Evolutionary conservation across 2,797 vertebrate species (phyloP), one percentile per base, ranked within the genome.

Genomic region (Spinus pinus): DNA sequence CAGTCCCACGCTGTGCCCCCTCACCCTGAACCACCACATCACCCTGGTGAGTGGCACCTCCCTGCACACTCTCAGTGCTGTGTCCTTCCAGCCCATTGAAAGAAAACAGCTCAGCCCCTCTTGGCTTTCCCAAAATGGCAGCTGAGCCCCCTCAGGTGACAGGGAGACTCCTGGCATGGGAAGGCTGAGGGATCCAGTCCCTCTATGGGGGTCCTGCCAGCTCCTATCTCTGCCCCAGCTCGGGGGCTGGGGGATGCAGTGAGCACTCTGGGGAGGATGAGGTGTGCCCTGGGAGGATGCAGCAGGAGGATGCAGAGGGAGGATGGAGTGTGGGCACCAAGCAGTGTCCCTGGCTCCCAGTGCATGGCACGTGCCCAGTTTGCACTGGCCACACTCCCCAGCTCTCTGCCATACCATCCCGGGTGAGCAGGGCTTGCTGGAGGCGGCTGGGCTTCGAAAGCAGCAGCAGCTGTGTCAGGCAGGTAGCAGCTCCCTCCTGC

Each of bases 401-500:
- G 4, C 89, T 47, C 44, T 44, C 30, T 46, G 66, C 54, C 56
- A 7, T 24, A n/a, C 86, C 46, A 6, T 41, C 92, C 73, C 85
- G 80, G 93, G 51, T 73, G 91, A 94, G 81, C 86, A 11, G 81
- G 54, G 30, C 70, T 92, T 25, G 73, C 93, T 81, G 91, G 51
- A 79, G 84, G 92, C 15, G 2, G 33, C 65, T 58, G 71, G 46
- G 80, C 72, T 65, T 83, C 39, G 5, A 78, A 44, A 81, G 88
- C 72, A 71, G 94, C 57, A 56, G 71, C 71, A 35, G 71, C 83
- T 58, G 35, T 56, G 66, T 27, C 92, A 85, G 83, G 64, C 75
- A 94, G 95, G 96, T 91, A 95, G 85, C 78, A 90, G 62, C 82
- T 88, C 70, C 90, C 87, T 88, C 74, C 66, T 61, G 81, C 88